These are phyloP conservation scores for Chalcis sispes DNA, from an alignment of 2,888 invertebrate species.

Conservation along the genomic window DNA sequence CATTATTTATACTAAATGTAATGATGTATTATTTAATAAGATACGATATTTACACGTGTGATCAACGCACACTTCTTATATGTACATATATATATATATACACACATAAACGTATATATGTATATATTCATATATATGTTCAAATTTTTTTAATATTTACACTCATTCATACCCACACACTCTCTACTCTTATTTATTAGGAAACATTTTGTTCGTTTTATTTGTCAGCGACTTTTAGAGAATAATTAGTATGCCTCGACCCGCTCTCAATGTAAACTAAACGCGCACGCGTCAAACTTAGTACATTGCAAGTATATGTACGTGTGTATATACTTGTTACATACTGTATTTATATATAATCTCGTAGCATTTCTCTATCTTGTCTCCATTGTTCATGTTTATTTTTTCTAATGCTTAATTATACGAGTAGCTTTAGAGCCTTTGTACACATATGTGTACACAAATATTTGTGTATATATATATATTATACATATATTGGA, in stretches of 20 bases:
- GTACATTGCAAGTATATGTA: neutral
- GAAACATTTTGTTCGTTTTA: conserved; percentile 67
- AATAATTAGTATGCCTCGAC: conserved; percentile 29
- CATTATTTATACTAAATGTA: neutral
- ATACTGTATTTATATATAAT: conserved; percentile 53
- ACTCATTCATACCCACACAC: conserved; percentile 25
- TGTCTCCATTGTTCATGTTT: conserved; percentile 7
- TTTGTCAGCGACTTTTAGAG: conserved; percentile 64
- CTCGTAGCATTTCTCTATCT: conserved; percentile 7
- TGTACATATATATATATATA: conserved; percentile 14
- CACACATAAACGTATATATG: too few species aligned
- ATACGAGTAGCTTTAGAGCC: conserved; percentile 41
- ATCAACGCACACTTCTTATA: conserved; percentile 37
- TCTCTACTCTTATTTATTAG: conserved; percentile 65
- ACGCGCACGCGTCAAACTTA: conserved; percentile 32
- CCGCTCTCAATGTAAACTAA: conserved; percentile 10
- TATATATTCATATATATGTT: conserved; percentile 34
- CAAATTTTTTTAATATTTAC: conserved; percentile 19
- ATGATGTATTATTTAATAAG: neutral
- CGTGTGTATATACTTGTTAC: conserved; percentile 23
- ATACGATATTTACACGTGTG: conserved; percentile 45
- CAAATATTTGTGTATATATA: neutral
- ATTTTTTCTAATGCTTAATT: conserved; percentile 15
- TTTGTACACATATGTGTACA: conserved; percentile 12
- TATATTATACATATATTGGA: conserved; percentile 53